Conservation (phyloP, 2,797 vertebrate species). For the Liparis tanakae region DNA sequence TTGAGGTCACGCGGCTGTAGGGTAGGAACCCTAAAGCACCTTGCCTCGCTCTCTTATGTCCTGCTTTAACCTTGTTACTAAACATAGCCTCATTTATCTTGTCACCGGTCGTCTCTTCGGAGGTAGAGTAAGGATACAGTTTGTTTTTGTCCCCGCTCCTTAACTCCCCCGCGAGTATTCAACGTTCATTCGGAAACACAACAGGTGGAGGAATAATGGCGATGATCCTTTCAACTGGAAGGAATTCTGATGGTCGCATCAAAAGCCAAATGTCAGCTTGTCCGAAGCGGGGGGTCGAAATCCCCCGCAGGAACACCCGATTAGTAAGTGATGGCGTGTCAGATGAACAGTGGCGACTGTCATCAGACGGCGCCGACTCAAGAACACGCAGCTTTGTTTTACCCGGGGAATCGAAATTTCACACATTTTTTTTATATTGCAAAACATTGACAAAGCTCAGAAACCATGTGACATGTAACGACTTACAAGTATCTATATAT, state of each 20-base stretch:
- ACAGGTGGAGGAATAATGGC: slow-evolving; percentile 64
- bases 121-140: slow-evolving; percentile 38
- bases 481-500: neutral
- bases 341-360: slow-evolving; percentile 67
- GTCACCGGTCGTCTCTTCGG: slow-evolving; percentile 14
- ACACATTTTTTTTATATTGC: slow-evolving; percentile 18
- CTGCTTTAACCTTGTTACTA: slow-evolving; percentile 43
- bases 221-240: slow-evolving; percentile 59
- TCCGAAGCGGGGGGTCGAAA: slow-evolving; percentile 3
- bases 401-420: slow-evolving; percentile 30
- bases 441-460: neutral
- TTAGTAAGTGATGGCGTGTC: slow-evolving; percentile 60
- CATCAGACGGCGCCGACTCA: slow-evolving; percentile 21
- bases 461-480: neutral
- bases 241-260: slow-evolving; percentile 49
- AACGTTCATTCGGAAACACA: slow-evolving; percentile 44
- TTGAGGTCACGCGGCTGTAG: slow-evolving; percentile 21
- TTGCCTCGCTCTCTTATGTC: slow-evolving; percentile 10
- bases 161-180: slow-evolving; percentile 33
- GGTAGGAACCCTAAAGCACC: neutral
- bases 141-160: slow-evolving; percentile 40
- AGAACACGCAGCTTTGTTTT: slow-evolving; percentile 39
- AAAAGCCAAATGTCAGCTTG: slow-evolving; percentile 53
- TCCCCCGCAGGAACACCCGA: slow-evolving; percentile 44
- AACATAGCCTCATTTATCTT: slow-evolving; percentile 17